phyloP scores from a whole-genome alignment of 92 coral and sea anemone genomes.

The Porites cylindrica region DNA sequence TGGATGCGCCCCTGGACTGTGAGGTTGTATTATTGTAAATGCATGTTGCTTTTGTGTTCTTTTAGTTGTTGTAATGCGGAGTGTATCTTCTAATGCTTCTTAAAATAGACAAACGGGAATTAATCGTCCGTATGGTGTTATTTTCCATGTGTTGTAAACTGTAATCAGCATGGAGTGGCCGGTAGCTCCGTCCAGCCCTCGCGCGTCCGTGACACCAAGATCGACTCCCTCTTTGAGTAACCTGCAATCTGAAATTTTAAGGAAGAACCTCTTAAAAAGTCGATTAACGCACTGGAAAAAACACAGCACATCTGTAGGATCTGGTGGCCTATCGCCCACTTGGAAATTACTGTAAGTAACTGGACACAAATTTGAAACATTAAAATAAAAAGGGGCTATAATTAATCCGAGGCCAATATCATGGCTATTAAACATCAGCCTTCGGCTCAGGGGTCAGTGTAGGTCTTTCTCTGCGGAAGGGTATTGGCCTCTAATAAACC shows the following conservation, averaged over 20 bases:
- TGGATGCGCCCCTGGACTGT: too few species aligned
- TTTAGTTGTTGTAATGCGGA: too few species aligned
- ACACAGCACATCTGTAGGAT: background rate
- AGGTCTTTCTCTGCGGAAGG: too few species aligned
- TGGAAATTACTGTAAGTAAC: constrained; percentile 29
- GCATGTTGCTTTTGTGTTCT: too few species aligned
- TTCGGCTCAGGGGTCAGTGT: too few species aligned
- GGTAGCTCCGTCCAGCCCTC: constrained; percentile 17
- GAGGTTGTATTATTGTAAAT: too few species aligned
- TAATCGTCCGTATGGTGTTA: background rate
- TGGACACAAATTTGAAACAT: too few species aligned
- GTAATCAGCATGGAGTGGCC: constrained; percentile 1
- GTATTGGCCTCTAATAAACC: background rate
- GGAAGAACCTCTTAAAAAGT: constrained; percentile 33
- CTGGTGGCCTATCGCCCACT: background rate
- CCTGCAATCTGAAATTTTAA: constrained; percentile 8
- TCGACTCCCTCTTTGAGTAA: constrained; percentile 16
- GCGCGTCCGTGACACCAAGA: constrained; percentile 17
- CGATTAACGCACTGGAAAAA: constrained; percentile 33
- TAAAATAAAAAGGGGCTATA: too few species aligned
- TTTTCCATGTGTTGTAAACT: background rate
- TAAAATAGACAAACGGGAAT: background rate
- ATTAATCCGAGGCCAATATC: too few species aligned
- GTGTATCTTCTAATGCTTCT: too few species aligned
- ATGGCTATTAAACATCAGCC: too few species aligned